Conservation (phyloP, 2,113 vertebrate genomes). For the Xiphias gladius region DNA sequence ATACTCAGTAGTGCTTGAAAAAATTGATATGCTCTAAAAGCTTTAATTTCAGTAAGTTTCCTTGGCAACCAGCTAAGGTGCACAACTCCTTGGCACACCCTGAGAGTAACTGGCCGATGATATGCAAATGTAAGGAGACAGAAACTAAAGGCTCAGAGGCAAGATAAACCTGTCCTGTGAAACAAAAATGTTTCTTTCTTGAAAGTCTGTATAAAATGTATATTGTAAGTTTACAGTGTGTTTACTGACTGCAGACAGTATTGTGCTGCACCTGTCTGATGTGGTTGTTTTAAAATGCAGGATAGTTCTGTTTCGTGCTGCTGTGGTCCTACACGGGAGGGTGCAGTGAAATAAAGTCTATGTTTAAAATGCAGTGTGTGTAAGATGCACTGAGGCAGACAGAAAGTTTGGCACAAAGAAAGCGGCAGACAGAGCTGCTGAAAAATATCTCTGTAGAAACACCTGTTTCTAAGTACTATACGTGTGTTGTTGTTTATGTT, state of each 20-base stretch:
- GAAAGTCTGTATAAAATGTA: not conserved
- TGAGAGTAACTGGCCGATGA: slow-evolving; percentile 49
- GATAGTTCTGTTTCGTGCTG: slow-evolving; percentile 31
- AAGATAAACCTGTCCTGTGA: slow-evolving; percentile 23
- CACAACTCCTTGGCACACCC: slow-evolving; percentile 51
- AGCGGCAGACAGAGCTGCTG: not conserved
- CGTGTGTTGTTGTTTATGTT: not conserved
- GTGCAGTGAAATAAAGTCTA: slow-evolving; percentile 42
- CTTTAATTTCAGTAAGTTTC: slow-evolving; percentile 63
- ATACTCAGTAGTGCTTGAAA: not conserved
- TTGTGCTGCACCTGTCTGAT: slow-evolving; percentile 26
- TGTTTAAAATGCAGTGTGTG: slow-evolving; percentile 52
- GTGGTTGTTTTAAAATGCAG: slow-evolving; percentile 52
- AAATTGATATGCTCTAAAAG: slow-evolving; percentile 25
- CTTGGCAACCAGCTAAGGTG: slow-evolving; percentile 62
- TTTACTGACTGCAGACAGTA: slow-evolving; percentile 39
- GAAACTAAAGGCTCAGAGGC: slow-evolving; percentile 29
- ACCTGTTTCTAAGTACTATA: not conserved
- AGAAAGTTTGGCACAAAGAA: slow-evolving; percentile 11
- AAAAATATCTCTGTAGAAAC: slow-evolving; percentile 31
- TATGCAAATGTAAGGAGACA: slow-evolving; percentile 65
- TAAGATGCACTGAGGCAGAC: slow-evolving; percentile 1
- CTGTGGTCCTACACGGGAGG: slow-evolving; percentile 1
- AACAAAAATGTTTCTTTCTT: not conserved
- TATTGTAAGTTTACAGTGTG: slow-evolving; percentile 11